A percentile compares a stretch with the other conserved stretches of the same genome.
Evolutionary conservation across 2,888 invertebrate species (phyloP).

Genomic region (Vesta saturnalis): DNA sequence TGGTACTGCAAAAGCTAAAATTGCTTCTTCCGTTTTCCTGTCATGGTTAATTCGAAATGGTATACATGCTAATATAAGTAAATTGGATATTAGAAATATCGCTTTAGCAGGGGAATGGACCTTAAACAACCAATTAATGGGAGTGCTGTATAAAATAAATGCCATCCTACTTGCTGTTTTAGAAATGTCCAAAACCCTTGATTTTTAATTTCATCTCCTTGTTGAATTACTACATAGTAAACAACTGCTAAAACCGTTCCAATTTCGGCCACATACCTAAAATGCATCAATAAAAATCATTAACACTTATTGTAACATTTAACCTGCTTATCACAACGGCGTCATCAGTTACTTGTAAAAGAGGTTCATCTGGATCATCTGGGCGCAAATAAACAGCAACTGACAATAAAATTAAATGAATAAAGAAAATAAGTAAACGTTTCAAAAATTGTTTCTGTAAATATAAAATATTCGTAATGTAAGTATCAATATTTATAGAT

Average conservation of each 20-base stretch:
- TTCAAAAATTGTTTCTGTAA: constrained; percentile 91
- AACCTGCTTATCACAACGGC: constrained; percentile 62
- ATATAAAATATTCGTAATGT: not conserved
- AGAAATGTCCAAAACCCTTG: constrained; percentile 91
- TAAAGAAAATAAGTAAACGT: constrained; percentile 84
- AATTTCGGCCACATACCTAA: constrained; percentile 81
- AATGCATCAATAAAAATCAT: constrained; percentile 34
- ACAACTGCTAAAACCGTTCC: constrained; percentile 87
- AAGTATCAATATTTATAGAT: not conserved
- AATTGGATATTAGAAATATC: constrained; percentile 91
- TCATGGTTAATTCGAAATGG: constrained; percentile 83
- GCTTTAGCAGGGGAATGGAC: constrained; percentile 94
- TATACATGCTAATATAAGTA: constrained; percentile 88
- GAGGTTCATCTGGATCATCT: constrained; percentile 66
- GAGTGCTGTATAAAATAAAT: not conserved
- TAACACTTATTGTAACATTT: constrained; percentile 33
- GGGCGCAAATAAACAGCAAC: constrained; percentile 93
- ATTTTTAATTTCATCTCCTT: constrained; percentile 94
- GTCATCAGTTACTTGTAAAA: constrained; percentile 67
- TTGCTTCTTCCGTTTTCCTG: constrained; percentile 86
- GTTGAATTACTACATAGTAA: constrained; percentile 89
- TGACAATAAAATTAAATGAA: constrained; percentile 89
- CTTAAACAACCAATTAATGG: constrained; percentile 64
- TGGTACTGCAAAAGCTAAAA: constrained; percentile 91
- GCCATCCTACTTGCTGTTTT: constrained; percentile 80